These are phyloP conservation scores for Drosophila yooni DNA, from an alignment of 2,888 invertebrate species.

Conservation along the genomic window DNA sequence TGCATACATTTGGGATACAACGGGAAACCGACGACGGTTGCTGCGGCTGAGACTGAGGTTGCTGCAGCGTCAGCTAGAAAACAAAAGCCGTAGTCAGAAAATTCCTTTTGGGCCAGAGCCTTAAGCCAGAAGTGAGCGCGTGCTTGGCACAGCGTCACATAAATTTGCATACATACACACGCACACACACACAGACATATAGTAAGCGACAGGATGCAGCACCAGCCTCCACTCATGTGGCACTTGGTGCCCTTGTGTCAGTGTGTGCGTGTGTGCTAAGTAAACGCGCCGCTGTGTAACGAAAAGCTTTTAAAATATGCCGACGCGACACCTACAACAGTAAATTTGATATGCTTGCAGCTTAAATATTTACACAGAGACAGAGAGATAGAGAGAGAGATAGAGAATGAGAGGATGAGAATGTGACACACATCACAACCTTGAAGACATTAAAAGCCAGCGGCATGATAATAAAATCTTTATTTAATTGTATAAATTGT, in stretches of 20 bases:
- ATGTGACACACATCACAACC: constrained; percentile 30
- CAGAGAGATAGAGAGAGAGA: constrained; percentile 18
- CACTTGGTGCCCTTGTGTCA: constrained; percentile 26
- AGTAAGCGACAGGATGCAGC: constrained; percentile 38
- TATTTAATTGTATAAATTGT: constrained; percentile 81
- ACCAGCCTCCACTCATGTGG: constrained; percentile 5
- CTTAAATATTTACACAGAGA: constrained; percentile 78
- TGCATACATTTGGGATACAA: constrained; percentile 79
- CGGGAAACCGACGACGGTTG: constrained; percentile 22
- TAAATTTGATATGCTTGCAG: constrained; percentile 76
- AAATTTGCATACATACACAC: constrained; percentile 67
- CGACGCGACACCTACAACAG: constrained; percentile 82
- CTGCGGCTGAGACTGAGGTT: constrained; percentile 36
- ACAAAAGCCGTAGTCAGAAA: constrained; percentile 75
- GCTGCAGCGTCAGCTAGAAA: constrained; percentile 78
- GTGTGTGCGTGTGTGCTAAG: constrained; percentile 52
- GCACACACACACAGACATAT: constrained; percentile 23
- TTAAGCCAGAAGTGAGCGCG: constrained; percentile 75
- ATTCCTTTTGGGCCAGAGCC: constrained; percentile 74
- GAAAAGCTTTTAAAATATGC: constrained; percentile 83
- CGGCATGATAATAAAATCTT: constrained; percentile 78
- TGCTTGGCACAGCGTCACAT: constrained; percentile 72
- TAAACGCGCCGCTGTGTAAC: constrained; percentile 72
- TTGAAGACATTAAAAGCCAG: constrained; percentile 62
- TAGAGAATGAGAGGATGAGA: constrained; percentile 8